Evolutionary conservation across 2,797 vertebrate species (phyloP).

Genomic region (Pseudochromis fuscus): DNA sequence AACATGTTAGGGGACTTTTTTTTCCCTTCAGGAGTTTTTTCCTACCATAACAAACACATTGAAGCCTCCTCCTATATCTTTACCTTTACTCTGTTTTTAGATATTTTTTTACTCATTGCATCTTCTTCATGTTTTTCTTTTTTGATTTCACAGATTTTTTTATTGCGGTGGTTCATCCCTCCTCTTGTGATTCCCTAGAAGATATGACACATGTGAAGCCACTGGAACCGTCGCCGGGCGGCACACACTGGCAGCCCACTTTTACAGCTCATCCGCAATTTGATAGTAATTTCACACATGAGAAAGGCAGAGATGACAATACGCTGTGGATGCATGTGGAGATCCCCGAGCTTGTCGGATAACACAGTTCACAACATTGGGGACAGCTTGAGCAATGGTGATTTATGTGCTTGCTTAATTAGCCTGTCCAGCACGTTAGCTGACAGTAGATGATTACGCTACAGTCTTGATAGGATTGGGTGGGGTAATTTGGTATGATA

Average conservation of each 20-base stretch:
- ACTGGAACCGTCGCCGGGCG: conserved; percentile 24
- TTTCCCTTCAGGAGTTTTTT: too few species aligned
- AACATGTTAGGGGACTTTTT: too few species aligned
- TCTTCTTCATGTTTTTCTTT: not conserved
- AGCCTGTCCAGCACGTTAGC: conserved; percentile 25
- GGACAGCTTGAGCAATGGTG: conserved; percentile 43
- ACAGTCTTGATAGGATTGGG: conserved; percentile 7
- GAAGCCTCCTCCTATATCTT: too few species aligned
- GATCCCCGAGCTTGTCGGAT: conserved; percentile 31
- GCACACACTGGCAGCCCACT: conserved; percentile 6
- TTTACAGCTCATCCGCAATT: conserved; percentile 46
- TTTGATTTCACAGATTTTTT: conserved; percentile 18
- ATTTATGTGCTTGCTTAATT: conserved; percentile 50
- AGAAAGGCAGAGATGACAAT: conserved; percentile 45
- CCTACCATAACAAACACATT: too few species aligned
- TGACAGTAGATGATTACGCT: conserved; percentile 21
- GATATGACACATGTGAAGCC: conserved; percentile 41
- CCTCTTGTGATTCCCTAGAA: conserved; percentile 28
- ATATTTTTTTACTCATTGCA: not conserved
- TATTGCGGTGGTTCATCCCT: conserved; percentile 23
- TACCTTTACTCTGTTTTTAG: not conserved
- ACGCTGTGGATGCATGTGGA: conserved; percentile 18
- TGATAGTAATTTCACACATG: conserved; percentile 65
- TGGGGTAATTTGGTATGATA: too few species aligned
- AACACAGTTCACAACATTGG: conserved; percentile 49